phyloP scores from a whole-genome alignment of 2,797 vertebrate species.

The Geotrypetes seraphini region DNA sequence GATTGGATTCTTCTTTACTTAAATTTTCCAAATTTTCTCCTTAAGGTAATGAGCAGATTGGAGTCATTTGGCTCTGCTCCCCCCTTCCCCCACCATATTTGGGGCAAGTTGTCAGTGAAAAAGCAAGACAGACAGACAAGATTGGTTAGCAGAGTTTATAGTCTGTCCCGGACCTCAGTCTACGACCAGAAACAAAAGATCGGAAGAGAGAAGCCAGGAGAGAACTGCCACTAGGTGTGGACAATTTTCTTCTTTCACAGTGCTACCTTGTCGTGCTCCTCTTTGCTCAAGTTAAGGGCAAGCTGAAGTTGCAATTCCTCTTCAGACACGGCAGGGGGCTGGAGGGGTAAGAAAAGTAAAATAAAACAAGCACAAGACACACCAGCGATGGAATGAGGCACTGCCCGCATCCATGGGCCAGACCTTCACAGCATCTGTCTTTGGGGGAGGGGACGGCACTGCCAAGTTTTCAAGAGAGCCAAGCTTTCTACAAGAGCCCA shows the following conservation, averaged over 20 bases:
- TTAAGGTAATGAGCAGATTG: neutral
- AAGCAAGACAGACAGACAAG: neutral
- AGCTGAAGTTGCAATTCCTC: conserved; percentile 75
- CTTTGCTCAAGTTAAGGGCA: conserved; percentile 86
- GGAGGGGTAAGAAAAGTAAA: conserved; percentile 29
- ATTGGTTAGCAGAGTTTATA: neutral
- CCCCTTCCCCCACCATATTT: neutral
- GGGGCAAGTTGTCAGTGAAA: neutral
- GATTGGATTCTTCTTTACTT: neutral
- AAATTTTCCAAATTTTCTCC: neutral
- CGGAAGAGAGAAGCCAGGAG: neutral
- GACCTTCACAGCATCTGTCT: no score
- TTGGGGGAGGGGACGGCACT: no score
- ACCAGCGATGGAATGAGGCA: neutral
- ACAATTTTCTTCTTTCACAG: conserved; percentile 32
- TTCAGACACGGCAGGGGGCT: conserved; percentile 56
- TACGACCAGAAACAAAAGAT: neutral
- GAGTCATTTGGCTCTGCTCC: neutral
- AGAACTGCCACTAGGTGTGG: neutral
- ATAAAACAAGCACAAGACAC: conserved; percentile 14
- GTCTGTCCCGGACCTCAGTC: neutral
- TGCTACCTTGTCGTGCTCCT: conserved; percentile 84
- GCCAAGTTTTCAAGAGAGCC: no score
- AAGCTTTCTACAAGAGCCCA: no score
- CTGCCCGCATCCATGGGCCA: no score